Conservation (phyloP, 1,140 invertebrate genomes). For the Dendroctonus ponderosae region DNA sequence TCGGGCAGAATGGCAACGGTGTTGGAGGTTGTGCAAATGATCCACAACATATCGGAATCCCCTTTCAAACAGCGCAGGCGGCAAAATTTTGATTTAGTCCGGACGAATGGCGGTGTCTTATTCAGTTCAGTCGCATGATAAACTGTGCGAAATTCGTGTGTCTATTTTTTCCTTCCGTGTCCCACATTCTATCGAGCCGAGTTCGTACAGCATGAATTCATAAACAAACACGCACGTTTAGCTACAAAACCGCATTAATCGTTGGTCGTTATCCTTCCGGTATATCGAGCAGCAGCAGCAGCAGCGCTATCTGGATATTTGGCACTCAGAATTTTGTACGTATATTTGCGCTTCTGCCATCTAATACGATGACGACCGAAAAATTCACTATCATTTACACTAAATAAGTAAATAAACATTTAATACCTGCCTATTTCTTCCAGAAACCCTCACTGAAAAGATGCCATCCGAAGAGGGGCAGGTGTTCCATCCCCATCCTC, state of each 20-base stretch:
- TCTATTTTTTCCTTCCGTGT: too few relatives aligned
- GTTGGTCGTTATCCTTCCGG: not conserved
- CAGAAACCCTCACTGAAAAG: not conserved
- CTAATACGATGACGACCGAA: too few relatives aligned
- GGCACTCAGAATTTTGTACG: not conserved
- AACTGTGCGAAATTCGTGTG: too few relatives aligned
- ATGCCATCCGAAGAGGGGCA: conserved; percentile 58
- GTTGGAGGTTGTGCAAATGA: not conserved
- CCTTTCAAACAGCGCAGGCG: conserved; percentile 10
- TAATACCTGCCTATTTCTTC: not conserved
- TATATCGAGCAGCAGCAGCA: not conserved
- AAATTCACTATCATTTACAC: too few relatives aligned
- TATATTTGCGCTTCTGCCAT: too few relatives aligned
- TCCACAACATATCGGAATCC: not conserved
- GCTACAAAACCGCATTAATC: not conserved
- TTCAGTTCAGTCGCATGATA: conserved; percentile 3
- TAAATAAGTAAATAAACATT: not conserved
- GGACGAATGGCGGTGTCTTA: conserved; percentile 12
- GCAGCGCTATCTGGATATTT: not conserved
- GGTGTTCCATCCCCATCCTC: conserved; percentile 65
- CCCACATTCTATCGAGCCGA: too few relatives aligned
- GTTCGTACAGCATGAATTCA: conserved; percentile 1
- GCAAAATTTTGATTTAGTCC: conserved; percentile 26
- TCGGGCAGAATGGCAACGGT: not conserved
- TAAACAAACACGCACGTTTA: not conserved